Percentiles rank a stretch among this genome's conserved stretches.
Conservation (phyloP, 2,797 vertebrate genomes). For the Pseudochirops corinnae region DNA sequence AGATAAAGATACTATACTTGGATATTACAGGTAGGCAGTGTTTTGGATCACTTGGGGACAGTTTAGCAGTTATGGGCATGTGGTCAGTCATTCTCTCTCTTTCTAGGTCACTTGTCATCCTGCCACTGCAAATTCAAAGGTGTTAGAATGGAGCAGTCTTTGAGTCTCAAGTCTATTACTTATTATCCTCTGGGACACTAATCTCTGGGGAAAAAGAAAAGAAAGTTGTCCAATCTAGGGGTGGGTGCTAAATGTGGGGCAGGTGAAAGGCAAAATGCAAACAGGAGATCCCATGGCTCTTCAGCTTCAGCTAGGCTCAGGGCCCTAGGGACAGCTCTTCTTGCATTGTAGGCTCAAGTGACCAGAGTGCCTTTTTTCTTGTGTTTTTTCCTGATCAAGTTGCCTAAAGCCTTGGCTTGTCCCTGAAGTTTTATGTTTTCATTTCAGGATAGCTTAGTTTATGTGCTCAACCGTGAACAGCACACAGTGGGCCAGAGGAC, state of each 20-base stretch:
- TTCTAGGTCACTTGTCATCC: neutral
- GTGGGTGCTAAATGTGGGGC: neutral
- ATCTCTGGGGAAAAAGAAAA: neutral
- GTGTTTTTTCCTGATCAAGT: neutral
- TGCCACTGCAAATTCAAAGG: neutral
- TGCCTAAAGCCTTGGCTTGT: rapidly evolving
- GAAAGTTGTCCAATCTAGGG: neutral
- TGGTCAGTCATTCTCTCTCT: neutral
- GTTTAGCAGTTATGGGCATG: rapidly evolving
- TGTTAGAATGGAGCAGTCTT: neutral
- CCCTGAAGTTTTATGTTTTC: conserved; percentile 12
- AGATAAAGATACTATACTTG: conserved; percentile 57
- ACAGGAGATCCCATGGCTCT: neutral
- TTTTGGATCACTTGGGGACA: neutral
- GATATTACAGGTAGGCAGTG: conserved; percentile 43
- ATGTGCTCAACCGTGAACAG: conserved; percentile 93
- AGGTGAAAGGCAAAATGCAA: neutral
- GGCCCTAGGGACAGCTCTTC: neutral
- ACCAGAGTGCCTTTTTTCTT: neutral
- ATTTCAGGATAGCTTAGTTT: conserved; percentile 94
- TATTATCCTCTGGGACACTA: neutral
- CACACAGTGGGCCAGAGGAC: conserved; percentile 97
- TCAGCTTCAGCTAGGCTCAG: neutral
- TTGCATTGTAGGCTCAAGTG: neutral
- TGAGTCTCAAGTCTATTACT: neutral